These are phyloP conservation scores for Parapsyche elsis DNA, from an alignment of 1,140 invertebrate genomes.

Conservation along the genomic window DNA sequence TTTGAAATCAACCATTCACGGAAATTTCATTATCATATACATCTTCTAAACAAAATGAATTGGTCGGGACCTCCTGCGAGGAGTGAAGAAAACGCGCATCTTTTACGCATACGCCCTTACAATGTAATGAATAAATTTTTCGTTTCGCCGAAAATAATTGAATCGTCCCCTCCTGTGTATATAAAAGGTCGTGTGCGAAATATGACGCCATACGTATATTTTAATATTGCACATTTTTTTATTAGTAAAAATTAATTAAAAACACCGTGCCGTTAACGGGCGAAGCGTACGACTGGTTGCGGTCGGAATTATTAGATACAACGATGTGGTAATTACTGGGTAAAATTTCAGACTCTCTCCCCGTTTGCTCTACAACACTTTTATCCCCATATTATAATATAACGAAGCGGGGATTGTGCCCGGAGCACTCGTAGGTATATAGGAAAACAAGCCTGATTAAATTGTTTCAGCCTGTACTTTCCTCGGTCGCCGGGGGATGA, in stretches of 20 bases:
- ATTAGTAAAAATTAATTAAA: slow-evolving; percentile 18
- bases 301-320: slow-evolving; percentile 14
- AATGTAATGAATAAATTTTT: not conserved
- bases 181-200: no score
- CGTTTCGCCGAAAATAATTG: no score
- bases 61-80: not conserved
- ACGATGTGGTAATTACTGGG: slow-evolving; percentile 23
- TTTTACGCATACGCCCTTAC: not conserved
- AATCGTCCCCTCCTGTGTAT: no score
- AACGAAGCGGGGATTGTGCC: slow-evolving; percentile 9
- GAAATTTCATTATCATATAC: slow-evolving; percentile 51
- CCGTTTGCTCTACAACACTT: slow-evolving; percentile 22
- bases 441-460: slow-evolving; percentile 48
- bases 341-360: slow-evolving; percentile 25
- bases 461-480: slow-evolving; percentile 34
- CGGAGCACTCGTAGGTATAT: slow-evolving; percentile 29
- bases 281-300: not conserved
- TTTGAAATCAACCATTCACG: slow-evolving; percentile 42
- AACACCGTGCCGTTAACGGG: not conserved
- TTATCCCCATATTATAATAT: slow-evolving; percentile 8
- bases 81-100: slow-evolving; percentile 9
- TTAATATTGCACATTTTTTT: slow-evolving; percentile 16
- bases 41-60: slow-evolving; percentile 46
- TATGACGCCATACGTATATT: no score
- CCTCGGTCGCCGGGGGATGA: not conserved